Evolutionary conservation across 2,113 vertebrate genomes (phyloP).

Genomic region (Cisticola juncidis): DNA sequence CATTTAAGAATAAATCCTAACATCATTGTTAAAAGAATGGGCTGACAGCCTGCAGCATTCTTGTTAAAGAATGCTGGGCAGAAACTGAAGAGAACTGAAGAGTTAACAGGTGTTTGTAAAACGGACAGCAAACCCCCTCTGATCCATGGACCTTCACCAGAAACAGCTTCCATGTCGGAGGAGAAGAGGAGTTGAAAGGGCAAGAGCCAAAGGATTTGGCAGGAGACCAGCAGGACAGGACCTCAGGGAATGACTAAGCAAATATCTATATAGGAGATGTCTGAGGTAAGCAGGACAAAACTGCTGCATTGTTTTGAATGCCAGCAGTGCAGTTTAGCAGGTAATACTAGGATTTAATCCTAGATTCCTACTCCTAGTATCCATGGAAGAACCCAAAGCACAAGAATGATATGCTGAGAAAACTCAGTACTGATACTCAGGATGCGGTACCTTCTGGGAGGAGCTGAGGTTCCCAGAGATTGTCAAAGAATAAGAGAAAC

Average conservation of each 20-base stretch:
- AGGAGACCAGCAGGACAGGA: neutral
- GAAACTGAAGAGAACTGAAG: neutral
- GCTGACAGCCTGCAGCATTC: neutral
- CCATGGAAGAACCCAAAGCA: neutral
- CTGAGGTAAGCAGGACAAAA: neutral
- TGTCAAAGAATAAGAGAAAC: neutral
- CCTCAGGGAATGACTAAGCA: constrained; percentile 9
- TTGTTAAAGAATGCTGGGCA: neutral
- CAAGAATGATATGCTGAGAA: neutral
- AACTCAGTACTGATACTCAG: neutral
- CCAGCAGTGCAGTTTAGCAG: neutral
- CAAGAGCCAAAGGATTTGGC: neutral
- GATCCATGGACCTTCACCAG: neutral
- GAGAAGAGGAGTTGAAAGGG: neutral
- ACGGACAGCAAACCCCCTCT: neutral
- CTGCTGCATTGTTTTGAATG: neutral
- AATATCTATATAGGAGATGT: neutral
- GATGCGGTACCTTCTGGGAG: neutral
- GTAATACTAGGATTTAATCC: neutral
- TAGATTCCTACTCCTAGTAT: too few relatives aligned
- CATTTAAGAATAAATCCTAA: constrained; percentile 40
- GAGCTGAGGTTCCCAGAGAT: neutral
- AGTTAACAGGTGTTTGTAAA: neutral
- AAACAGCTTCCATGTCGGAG: neutral
- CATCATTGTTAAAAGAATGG: neutral